Percentiles rank a stretch among this genome's conserved stretches.
These are phyloP conservation scores for Ficedula albicollis DNA, from an alignment of 2,797 vertebrate genomes.

Conservation along the genomic window DNA sequence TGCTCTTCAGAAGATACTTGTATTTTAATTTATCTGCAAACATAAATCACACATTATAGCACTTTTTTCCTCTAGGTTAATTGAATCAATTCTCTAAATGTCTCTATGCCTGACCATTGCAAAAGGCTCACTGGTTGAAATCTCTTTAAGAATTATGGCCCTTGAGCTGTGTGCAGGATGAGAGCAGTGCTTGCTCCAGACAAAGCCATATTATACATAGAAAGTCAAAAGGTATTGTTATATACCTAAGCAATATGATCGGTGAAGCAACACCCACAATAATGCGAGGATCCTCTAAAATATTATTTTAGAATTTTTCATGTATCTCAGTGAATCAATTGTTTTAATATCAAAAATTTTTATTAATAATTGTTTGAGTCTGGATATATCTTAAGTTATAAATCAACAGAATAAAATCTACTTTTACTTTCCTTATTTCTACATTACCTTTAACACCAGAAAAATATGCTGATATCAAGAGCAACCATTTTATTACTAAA, in stretches of 20 bases:
- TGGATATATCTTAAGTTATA: slow-evolving; percentile 9
- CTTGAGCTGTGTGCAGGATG: slow-evolving; percentile 35
- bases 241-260: background rate
- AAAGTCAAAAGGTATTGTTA: background rate
- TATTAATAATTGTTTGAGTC: slow-evolving; percentile 26
- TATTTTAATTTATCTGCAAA: slow-evolving; percentile 76
- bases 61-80: slow-evolving; percentile 68
- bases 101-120: slow-evolving; percentile 65
- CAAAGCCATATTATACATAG: slow-evolving; percentile 1
- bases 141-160: slow-evolving; percentile 61
- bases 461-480: background rate
- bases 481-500: slow-evolving; percentile 22
- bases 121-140: slow-evolving; percentile 58
- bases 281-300: background rate
- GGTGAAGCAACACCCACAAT: slow-evolving; percentile 18
- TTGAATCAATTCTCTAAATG: slow-evolving; percentile 76
- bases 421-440: slow-evolving; percentile 48
- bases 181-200: slow-evolving; percentile 31
- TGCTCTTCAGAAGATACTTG: slow-evolving; percentile 68
- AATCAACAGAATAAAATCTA: slow-evolving; percentile 19
- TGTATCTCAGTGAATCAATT: background rate
- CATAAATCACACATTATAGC: slow-evolving; percentile 77
- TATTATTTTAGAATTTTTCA: background rate
- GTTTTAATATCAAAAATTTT: background rate
- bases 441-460: slow-evolving; percentile 13